Evolutionary conservation across 2,797 vertebrate genomes (phyloP), one percentile per base, ranked within the genome.

Genomic region (Sebastes itinus): DNA sequence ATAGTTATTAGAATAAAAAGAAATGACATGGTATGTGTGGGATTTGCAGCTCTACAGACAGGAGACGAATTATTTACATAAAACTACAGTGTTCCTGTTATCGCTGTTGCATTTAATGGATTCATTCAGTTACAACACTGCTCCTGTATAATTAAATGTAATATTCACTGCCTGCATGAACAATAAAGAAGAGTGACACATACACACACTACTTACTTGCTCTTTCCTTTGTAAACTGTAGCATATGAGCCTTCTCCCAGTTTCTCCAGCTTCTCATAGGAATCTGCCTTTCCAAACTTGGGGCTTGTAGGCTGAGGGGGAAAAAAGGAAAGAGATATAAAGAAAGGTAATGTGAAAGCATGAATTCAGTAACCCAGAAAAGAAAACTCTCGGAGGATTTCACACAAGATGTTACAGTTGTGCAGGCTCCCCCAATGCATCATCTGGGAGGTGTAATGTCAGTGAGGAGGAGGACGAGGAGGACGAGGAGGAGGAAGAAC

Each of bases 211-310:
- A 96, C 98, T 97, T 94, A 99, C 98, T 99, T 99, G 98, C 98
- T 99, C 94, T 99, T 99, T 75, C 98, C 98, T 95, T 99, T 99
- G 95, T 99, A 99, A 46, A 99, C 98, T 13, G 98, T 99, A 72
- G 98, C 98, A 73, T 99, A 99, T 63, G 98, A 99, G 8, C 98
- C 98, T 90, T 99, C 98, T 73, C 98, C 98, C 63, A 99, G 94
- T 87, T 99, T 99, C 93, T 99, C 98, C 91, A 99, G 95, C 93
- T 99, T 99, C 90, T 99, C 98, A 18, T 99, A 99, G 0, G 98
- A 99, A 87, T 99, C 98, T 49, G 97, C 97, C 90, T 99, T 99
- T 83, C 98, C 98, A 94, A 99, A 99, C 93, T 98, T 99, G 72
- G 98, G 98, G 92, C 98, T 99, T 59, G 98, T 99, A 22, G 98